Conservation (phyloP, 2,888 invertebrate species). For the Byasa hedistus region DNA sequence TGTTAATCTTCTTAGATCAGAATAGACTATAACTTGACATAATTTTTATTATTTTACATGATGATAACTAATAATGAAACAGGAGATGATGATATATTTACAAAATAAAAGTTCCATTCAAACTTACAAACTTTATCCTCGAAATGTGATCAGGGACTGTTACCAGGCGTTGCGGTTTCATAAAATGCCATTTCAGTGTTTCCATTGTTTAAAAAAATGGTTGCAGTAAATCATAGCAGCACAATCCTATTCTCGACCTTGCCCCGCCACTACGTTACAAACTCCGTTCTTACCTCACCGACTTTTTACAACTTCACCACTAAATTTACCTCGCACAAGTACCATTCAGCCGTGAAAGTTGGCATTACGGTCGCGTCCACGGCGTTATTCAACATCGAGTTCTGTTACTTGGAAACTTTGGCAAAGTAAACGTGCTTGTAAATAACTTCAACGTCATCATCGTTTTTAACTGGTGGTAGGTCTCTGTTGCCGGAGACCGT, state of each 20-base stretch:
- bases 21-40: no score
- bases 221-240: conserved; percentile 32
- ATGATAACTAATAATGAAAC: no score
- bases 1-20: no score
- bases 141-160: no score
- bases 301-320: conserved; percentile 23
- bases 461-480: no score
- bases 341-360: conserved; percentile 20
- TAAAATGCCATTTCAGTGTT: background rate
- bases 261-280: conserved; percentile 14
- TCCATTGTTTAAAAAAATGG: background rate
- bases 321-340: conserved; percentile 27
- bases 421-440: conserved; percentile 6
- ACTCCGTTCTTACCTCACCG: conserved; percentile 15
- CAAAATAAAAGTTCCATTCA: no score
- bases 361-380: conserved; percentile 20
- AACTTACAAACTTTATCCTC: no score
- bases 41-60: no score
- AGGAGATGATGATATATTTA: no score
- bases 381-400: conserved; percentile 26
- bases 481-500: no score
- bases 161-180: no score
- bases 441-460: background rate
- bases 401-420: conserved; percentile 20
- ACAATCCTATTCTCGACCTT: conserved; percentile 18